These are phyloP conservation scores for Melanocharis versteri DNA, from an alignment of 2,113 vertebrate species.

Conservation along the genomic window DNA sequence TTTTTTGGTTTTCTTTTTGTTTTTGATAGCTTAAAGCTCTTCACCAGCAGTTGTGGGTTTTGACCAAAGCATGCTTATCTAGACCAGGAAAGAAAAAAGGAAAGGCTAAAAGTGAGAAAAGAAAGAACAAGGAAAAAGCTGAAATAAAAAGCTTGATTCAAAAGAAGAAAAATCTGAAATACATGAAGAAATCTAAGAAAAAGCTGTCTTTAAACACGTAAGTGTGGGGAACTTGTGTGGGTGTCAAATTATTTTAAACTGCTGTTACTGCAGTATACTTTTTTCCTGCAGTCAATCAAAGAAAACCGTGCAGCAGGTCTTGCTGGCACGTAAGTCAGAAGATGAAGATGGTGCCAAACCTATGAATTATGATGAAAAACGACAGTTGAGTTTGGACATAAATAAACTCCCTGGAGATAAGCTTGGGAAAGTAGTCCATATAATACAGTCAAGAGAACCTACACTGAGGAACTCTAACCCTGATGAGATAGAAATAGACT, in stretches of 20 bases:
- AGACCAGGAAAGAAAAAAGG: constrained; percentile 77
- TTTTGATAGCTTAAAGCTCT: constrained; percentile 80
- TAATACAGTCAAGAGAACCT: constrained; percentile 84
- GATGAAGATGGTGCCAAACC: constrained; percentile 69
- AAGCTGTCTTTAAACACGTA: constrained; percentile 72
- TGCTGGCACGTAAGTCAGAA: constrained; percentile 57
- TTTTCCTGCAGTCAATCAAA: constrained; percentile 70
- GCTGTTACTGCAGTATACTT: neutral
- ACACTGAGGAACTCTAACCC: constrained; percentile 71
- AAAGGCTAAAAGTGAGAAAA: constrained; percentile 73
- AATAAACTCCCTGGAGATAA: constrained; percentile 86
- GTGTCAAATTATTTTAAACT: constrained; percentile 14
- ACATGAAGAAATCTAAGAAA: constrained; percentile 63
- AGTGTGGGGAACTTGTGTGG: constrained; percentile 54
- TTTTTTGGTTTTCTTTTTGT: neutral
- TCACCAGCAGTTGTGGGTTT: constrained; percentile 78
- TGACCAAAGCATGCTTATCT: constrained; percentile 72
- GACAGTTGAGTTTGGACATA: constrained; percentile 84
- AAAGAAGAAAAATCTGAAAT: constrained; percentile 65
- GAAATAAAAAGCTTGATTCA: constrained; percentile 52
- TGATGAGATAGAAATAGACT: constrained; percentile 86
- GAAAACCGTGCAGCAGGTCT: constrained; percentile 48
- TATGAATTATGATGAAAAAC: constrained; percentile 87
- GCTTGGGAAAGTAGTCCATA: constrained; percentile 80
- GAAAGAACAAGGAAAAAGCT: constrained; percentile 58